A percentile compares a stretch with the other conserved stretches of the same genome.
Conservation (phyloP, 2,113 vertebrate genomes). For the Cyanistes caeruleus region DNA sequence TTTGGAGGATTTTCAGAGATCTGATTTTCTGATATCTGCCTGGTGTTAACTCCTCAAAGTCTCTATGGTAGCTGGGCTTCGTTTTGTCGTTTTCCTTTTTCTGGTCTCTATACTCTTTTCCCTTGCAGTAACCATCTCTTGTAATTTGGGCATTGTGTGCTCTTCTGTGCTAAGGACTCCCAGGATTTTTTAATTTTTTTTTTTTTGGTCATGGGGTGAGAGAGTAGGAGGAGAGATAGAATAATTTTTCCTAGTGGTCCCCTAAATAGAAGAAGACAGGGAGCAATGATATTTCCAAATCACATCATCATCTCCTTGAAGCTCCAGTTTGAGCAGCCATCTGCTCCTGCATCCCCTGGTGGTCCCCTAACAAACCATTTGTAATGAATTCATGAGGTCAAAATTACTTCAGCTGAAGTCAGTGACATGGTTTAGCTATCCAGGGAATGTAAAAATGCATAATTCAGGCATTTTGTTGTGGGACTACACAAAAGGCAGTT, state of each 20-base stretch:
- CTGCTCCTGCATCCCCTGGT: neutral
- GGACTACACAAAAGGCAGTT: accelerated
- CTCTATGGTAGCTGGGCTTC: neutral
- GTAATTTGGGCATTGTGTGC: neutral
- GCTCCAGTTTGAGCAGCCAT: neutral
- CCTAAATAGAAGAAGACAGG: neutral
- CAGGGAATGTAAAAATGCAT: constrained; percentile 8
- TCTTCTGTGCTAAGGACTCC: neutral
- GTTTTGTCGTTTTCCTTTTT: neutral
- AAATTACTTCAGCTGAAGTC: neutral
- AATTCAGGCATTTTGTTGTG: neutral
- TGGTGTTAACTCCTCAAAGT: neutral
- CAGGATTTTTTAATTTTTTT: too few relatives aligned
- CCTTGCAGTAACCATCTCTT: neutral
- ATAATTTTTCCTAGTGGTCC: neutral
- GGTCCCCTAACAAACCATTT: constrained; percentile 16
- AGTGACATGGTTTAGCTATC: neutral
- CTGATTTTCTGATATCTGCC: neutral
- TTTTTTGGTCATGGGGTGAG: neutral
- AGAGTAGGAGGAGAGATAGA: neutral
- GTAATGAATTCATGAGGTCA: constrained; percentile 31
- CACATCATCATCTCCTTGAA: neutral
- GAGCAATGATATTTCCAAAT: neutral
- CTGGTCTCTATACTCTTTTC: neutral
- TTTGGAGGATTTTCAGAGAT: neutral